phyloP scores from a whole-genome alignment of 2,888 invertebrate species.

The Nineta flava region DNA sequence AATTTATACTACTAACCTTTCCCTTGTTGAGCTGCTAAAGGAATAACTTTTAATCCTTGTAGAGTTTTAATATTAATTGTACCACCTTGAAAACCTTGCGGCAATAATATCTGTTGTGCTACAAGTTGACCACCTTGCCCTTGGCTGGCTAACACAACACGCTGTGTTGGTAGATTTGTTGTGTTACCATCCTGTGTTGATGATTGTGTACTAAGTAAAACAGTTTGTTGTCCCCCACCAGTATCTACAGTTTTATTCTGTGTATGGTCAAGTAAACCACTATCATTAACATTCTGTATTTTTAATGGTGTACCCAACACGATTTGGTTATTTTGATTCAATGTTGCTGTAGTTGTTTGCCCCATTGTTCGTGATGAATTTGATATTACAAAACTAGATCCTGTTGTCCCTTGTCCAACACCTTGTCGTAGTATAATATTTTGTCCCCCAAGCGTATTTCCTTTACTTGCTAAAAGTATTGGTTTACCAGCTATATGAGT shows the following conservation, averaged over 20 bases:
- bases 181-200: constrained; percentile 13
- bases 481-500: constrained; percentile 39
- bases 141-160: constrained; percentile 37
- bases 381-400: constrained; percentile 8
- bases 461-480: constrained; percentile 33
- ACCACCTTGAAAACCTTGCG: constrained; percentile 42
- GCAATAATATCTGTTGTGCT: constrained; percentile 40
- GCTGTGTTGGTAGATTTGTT: constrained; percentile 20
- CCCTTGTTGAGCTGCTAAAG: constrained; percentile 27
- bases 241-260: not conserved
- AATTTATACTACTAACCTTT: constrained; percentile 18
- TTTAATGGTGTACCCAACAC: constrained; percentile 10
- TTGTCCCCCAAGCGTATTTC: constrained; percentile 26
- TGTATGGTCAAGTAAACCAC: not conserved
- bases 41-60: constrained; percentile 45
- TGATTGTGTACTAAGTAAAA: constrained; percentile 25
- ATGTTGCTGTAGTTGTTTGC: not conserved
- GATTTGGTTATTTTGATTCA: constrained; percentile 5
- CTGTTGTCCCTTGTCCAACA: constrained; percentile 14
- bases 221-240: constrained; percentile 13
- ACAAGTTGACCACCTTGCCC: constrained; percentile 31
- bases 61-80: constrained; percentile 42
- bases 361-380: not conserved
- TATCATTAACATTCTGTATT: constrained; percentile 1
- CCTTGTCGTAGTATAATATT: constrained; percentile 28